Evolutionary conservation across 2,113 vertebrate species (phyloP), one percentile per base, ranked within the genome.

Genomic region (Phylloscopus whistleri): DNA sequence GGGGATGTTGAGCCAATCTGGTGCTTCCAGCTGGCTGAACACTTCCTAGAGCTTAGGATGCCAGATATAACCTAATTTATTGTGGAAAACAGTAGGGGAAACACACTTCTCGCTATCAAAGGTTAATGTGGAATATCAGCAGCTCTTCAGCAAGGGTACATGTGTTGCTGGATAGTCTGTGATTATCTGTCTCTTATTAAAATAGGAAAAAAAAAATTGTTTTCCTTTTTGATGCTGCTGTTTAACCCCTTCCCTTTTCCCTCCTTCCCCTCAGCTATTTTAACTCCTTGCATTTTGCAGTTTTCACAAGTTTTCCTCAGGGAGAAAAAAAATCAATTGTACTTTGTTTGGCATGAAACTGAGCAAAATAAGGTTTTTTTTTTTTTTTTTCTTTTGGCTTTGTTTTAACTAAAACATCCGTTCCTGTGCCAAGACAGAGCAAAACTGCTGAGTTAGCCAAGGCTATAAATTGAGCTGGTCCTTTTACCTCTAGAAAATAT

Each of bases 401-500:
- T 87, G 41, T 92, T 96, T 95, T 82, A 91, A 86, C 84, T 90
- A 77, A 94, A 97, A 95, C 63, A 89, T 84, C 84, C 0, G 8
- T 95, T 94, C 95, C 84, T 96, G 41, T 93, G 84, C 84, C 91
- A 95, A 91, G 94, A 85, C 55, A 75, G 83, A 91, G 87, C 4
- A 30, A 93, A 98, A 96, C 55, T 97, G 95, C 96, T 97, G 96
- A 97, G 79, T 87, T 95, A 85, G 96, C 94, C 80, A 84, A 84
- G 67, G 84, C 87, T 93, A 80, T 97, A 96, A 97, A 96, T 89
- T 62, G 89, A 96, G 93, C 48, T 27, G 89, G 93, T 94, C 87
- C 37, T 96, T 97, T 97, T 98, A 96, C 94, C 59, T 96, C 72
- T 82, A 93, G 92, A 97, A 98, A 96, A 97, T 95, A 83, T 55